Conservation (phyloP, 23 tunicate species). For the Styela plicata region DNA sequence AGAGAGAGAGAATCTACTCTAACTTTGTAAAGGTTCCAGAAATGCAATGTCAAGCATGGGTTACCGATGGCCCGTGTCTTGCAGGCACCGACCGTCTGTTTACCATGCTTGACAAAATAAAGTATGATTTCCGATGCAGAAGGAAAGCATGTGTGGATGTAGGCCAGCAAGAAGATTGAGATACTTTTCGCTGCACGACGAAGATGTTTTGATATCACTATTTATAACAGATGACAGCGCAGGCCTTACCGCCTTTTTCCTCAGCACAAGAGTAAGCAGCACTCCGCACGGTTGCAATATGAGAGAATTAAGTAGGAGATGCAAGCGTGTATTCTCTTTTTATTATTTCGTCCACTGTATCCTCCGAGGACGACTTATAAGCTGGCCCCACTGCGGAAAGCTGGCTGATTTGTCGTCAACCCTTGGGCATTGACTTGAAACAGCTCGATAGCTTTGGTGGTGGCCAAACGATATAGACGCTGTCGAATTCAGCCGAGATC, state of each 20-base stretch:
- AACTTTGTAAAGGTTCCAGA: background rate
- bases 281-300: background rate
- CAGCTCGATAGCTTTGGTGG: background rate
- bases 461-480: background rate
- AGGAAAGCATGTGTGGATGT: slow-evolving; percentile 3
- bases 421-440: slow-evolving; percentile 33
- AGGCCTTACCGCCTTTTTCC: background rate
- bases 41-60: too few relatives aligned
- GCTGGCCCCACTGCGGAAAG: slow-evolving; percentile 27
- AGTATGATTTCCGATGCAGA: background rate
- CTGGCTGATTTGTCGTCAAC: slow-evolving; percentile 14
- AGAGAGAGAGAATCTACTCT: background rate
- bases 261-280: background rate
- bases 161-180: background rate
- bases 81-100: too few relatives aligned
- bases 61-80: too few relatives aligned
- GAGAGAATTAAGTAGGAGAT: slow-evolving; percentile 7
- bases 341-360: background rate
- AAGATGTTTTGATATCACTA: background rate
- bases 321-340: slow-evolving; percentile 13
- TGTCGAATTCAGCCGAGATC: background rate
- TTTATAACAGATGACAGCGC: background rate
- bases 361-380: slow-evolving; percentile 39
- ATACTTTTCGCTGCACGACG: background rate
- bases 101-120: background rate